phyloP scores from a whole-genome alignment of 37 sponge, comb jelly and placozoan species.

The Crambe crambe region DNA sequence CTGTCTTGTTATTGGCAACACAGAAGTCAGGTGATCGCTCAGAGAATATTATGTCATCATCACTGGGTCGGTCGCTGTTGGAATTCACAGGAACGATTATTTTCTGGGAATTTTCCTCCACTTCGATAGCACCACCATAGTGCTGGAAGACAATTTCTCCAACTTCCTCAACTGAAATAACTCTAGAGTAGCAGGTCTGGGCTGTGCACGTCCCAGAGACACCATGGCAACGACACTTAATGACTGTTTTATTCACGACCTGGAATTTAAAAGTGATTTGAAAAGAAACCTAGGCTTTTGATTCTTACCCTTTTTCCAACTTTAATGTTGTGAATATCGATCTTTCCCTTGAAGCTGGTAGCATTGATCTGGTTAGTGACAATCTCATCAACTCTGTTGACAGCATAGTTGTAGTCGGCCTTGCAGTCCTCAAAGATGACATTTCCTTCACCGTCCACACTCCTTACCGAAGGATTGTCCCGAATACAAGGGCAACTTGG shows the following conservation, averaged over 20 bases:
- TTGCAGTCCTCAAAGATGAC: constrained; percentile 22
- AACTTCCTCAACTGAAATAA: constrained; percentile 12
- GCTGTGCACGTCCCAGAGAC: constrained; percentile 64
- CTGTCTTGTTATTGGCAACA: background rate
- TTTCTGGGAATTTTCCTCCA: background rate
- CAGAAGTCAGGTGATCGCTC: constrained; percentile 55
- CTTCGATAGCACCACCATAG: constrained; percentile 35
- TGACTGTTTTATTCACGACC: background rate
- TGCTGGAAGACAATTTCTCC: constrained; percentile 12
- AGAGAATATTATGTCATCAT: constrained; percentile 15
- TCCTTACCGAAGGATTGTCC: background rate
- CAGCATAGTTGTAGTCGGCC: constrained; percentile 24
- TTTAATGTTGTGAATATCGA: constrained; percentile 13
- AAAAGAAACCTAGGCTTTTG: too few relatives aligned
- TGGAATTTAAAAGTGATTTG: background rate
- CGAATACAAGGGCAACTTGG: constrained; percentile 29
- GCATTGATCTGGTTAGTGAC: background rate
- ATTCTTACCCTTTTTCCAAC: constrained; percentile 37
- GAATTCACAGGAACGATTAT: background rate
- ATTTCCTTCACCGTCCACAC: background rate
- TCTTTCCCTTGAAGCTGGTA: background rate
- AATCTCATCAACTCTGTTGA: constrained; percentile 5
- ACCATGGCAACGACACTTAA: constrained; percentile 58
- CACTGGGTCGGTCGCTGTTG: background rate
- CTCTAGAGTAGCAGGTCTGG: constrained; percentile 57